Evolutionary conservation across 2,797 vertebrate genomes (phyloP).

Genomic region (Platalea minor): DNA sequence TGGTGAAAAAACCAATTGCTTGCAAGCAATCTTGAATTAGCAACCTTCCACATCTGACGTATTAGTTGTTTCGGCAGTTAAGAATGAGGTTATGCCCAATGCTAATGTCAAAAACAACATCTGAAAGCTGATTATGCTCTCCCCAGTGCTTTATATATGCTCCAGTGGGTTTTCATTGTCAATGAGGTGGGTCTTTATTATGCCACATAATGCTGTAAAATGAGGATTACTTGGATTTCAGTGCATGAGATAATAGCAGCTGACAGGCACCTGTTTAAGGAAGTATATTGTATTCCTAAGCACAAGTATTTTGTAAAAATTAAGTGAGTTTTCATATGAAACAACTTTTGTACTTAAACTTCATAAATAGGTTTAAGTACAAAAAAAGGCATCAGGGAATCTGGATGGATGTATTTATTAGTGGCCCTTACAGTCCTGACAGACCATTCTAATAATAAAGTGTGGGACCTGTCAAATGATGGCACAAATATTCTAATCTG

Average conservation of each 20-base stretch:
- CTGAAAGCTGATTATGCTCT: slow-evolving; percentile 35
- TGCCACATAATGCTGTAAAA: slow-evolving; percentile 17
- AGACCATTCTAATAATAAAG: slow-evolving; percentile 82
- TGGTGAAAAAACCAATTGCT: background rate
- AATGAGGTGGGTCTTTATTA: slow-evolving; percentile 22
- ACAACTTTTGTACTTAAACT: background rate
- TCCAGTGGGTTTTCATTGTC: slow-evolving; percentile 51
- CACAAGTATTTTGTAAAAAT: slow-evolving; percentile 1
- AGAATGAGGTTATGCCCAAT: background rate
- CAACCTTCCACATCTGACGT: background rate
- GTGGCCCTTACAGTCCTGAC: slow-evolving; percentile 51
- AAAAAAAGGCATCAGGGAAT: slow-evolving; percentile 59
- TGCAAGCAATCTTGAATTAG: background rate
- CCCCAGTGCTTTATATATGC: slow-evolving; percentile 4
- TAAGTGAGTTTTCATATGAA: background rate
- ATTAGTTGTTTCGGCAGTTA: background rate
- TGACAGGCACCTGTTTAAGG: slow-evolving; percentile 42
- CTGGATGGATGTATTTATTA: slow-evolving; percentile 76
- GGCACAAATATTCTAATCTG: slow-evolving; percentile 81
- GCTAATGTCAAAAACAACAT: slow-evolving; percentile 27
- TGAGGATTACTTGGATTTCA: slow-evolving; percentile 57
- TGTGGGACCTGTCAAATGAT: slow-evolving; percentile 78
- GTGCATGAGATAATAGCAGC: slow-evolving; percentile 52
- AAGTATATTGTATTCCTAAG: slow-evolving; percentile 30
- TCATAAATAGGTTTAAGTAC: slow-evolving; percentile 48